These are phyloP conservation scores for Gopherus flavomarginatus DNA, from an alignment of 2,113 vertebrate genomes.

Conservation along the genomic window DNA sequence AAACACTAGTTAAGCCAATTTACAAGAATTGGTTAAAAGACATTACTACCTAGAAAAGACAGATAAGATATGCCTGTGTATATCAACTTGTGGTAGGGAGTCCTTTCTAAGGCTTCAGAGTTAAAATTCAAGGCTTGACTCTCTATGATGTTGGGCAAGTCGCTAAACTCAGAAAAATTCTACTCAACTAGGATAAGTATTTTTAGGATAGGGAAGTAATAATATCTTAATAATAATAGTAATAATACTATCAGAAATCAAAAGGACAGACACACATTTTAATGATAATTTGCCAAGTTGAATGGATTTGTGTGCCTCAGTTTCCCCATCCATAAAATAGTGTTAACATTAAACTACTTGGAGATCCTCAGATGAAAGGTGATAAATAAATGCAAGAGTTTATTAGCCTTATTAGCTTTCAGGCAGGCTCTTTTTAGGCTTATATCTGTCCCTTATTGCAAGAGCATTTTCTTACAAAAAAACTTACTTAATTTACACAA, in stretches of 20 bases:
- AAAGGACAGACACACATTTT: not conserved
- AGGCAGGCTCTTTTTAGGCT: not conserved
- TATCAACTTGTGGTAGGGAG: not conserved
- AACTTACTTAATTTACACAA: not conserved
- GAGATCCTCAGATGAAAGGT: not conserved
- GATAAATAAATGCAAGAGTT: not conserved
- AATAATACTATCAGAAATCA: not conserved
- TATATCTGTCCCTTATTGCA: not conserved
- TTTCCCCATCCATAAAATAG: not conserved
- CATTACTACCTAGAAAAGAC: not conserved
- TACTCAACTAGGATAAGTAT: not conserved
- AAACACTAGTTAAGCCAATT: not conserved
- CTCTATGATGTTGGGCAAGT: not conserved
- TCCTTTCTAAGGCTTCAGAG: not conserved
- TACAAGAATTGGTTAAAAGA: not conserved
- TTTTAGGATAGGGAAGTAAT: not conserved
- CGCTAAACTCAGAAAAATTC: not conserved
- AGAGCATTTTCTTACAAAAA: not conserved
- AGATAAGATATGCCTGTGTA: not conserved
- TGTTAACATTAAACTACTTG: not conserved
- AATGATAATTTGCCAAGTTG: not conserved
- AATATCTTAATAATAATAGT: not conserved
- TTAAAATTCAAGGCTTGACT: not conserved
- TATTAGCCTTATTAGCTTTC: not conserved
- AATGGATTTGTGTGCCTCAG: not conserved